Conservation (phyloP, 1,140 invertebrate genomes). For the Orussus abietinus region DNA sequence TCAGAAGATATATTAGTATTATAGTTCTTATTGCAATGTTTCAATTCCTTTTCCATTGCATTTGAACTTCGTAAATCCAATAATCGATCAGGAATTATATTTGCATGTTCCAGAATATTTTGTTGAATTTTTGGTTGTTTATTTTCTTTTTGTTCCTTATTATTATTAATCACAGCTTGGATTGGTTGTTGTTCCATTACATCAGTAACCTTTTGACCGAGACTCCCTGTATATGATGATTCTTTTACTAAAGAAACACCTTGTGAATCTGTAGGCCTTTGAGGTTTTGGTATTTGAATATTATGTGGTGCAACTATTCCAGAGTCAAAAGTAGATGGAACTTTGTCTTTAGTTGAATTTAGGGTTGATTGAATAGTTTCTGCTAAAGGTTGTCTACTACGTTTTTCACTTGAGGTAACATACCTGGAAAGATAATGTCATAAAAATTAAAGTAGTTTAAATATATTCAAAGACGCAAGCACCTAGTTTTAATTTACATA, state of each 20-base stretch:
- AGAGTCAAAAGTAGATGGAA: too few relatives aligned
- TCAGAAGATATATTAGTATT: too few relatives aligned
- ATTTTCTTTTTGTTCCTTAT: background rate
- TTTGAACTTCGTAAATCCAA: too few relatives aligned
- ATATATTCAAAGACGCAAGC: constrained; percentile 6
- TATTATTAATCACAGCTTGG: background rate
- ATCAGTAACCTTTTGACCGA: background rate
- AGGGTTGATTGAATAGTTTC: constrained; percentile 32
- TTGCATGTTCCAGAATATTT: too few relatives aligned
- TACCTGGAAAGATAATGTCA: constrained; percentile 21
- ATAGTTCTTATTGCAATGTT: too few relatives aligned
- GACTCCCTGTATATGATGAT: background rate
- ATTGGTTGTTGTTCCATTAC: background rate
- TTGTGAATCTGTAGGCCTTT: background rate
- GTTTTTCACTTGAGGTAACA: constrained; percentile 24
- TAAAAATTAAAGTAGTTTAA: constrained; percentile 1
- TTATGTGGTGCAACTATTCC: too few relatives aligned
- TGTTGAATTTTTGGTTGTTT: background rate
- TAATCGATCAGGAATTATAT: too few relatives aligned
- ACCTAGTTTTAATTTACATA: constrained; percentile 15
- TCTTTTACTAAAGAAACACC: background rate
- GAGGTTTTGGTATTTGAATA: background rate
- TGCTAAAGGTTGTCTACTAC: constrained; percentile 30
- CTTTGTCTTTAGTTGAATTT: too few relatives aligned
- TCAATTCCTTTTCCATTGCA: too few relatives aligned